Conservation (phyloP, 2,888 invertebrate species). For the Epinotia nisella region DNA sequence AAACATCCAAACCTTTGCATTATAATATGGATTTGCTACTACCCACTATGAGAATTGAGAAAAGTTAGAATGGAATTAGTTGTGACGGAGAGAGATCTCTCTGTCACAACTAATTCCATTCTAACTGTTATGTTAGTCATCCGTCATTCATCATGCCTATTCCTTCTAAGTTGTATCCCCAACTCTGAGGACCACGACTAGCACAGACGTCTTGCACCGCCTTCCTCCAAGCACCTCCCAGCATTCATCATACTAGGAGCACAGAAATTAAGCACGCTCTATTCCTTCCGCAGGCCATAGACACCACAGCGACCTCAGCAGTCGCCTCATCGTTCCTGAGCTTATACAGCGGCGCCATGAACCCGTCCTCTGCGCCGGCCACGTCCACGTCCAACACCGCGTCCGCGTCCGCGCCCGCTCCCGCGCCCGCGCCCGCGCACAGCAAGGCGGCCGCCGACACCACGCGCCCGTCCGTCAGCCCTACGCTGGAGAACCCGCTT, state of each 20-base stretch:
- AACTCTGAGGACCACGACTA: too few species aligned
- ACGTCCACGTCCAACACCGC: slow-evolving; percentile 60
- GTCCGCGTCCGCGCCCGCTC: slow-evolving; percentile 57
- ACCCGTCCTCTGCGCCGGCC: slow-evolving; percentile 70
- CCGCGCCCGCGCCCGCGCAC: slow-evolving; percentile 60
- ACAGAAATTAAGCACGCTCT: background rate
- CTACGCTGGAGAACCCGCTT: slow-evolving; percentile 70
- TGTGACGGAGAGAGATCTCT: too few species aligned
- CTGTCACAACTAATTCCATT: too few species aligned
- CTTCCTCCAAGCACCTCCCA: too few species aligned
- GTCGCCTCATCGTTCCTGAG: slow-evolving; percentile 81
- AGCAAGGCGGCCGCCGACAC: slow-evolving; percentile 73
- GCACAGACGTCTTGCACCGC: too few species aligned
- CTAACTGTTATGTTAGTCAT: too few species aligned
- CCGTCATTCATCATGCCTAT: too few species aligned
- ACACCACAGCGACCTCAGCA: slow-evolving; percentile 85
- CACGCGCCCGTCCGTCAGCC: slow-evolving; percentile 70
- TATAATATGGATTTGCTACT: too few species aligned
- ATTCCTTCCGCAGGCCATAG: slow-evolving; percentile 76
- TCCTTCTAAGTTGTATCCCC: too few species aligned
- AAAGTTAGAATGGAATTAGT: too few species aligned
- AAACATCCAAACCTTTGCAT: too few species aligned
- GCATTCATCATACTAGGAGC: background rate
- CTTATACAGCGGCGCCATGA: slow-evolving; percentile 79
- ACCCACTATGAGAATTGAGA: too few species aligned